Conservation (phyloP, 1,140 invertebrate genomes). For the Brachionus paranguensis region DNA sequence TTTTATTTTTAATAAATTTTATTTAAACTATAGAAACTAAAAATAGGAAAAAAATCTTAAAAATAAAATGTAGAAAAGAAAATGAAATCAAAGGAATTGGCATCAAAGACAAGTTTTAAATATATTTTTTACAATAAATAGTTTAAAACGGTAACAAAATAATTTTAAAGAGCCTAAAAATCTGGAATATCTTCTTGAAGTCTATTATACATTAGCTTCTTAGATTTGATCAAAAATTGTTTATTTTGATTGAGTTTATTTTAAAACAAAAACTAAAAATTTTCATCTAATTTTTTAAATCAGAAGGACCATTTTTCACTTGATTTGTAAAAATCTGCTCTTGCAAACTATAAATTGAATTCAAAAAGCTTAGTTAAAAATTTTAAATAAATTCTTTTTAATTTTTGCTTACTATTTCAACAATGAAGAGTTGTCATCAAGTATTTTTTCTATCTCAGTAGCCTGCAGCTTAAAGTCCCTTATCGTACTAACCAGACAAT, state of each 20-base stretch:
- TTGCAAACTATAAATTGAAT: neutral
- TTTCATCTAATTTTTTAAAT: neutral
- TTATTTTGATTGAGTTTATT: neutral
- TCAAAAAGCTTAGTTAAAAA: neutral
- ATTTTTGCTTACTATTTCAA: conserved; percentile 5
- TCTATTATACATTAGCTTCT: neutral
- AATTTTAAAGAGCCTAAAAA: neutral
- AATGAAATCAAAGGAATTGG: neutral
- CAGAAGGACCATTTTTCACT: neutral
- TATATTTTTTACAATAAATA: neutral
- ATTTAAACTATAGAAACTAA: neutral
- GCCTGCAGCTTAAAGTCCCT: conserved; percentile 8
- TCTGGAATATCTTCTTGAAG: neutral
- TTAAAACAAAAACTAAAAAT: neutral
- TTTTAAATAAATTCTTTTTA: neutral
- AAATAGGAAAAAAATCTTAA: neutral
- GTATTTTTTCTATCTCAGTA: neutral
- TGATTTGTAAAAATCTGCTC: neutral
- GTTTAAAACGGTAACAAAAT: neutral
- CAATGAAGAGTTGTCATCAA: neutral
- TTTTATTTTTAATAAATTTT: neutral
- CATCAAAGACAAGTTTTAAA: neutral
- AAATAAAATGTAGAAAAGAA: neutral
- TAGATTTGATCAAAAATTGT: neutral
- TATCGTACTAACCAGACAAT: neutral